Evolutionary conservation across 2,113 vertebrate species (phyloP).

Genomic region (Stigmatopora argus): DNA sequence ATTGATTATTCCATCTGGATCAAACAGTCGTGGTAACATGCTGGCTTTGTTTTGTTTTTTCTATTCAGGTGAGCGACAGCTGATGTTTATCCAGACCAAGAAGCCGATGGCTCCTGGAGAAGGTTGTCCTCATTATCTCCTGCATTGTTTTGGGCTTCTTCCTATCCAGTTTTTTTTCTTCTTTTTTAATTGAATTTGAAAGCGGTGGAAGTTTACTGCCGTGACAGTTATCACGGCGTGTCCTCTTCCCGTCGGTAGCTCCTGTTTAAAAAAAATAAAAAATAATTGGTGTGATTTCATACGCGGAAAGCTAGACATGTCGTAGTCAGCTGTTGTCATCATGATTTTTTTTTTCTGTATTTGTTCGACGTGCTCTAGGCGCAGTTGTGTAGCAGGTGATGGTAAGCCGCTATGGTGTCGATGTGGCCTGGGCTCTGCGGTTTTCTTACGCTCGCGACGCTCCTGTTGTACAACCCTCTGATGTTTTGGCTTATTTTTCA

Average conservation of each 20-base stretch:
- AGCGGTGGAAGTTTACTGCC: not conserved
- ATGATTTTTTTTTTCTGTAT: slow-evolving; percentile 71
- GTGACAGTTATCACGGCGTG: not conserved
- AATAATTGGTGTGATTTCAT: not conserved
- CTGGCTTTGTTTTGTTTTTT: not conserved
- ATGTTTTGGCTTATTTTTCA: not conserved
- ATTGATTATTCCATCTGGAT: not conserved
- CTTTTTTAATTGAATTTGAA: not conserved
- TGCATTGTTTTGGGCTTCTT: not conserved
- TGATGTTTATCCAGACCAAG: not conserved
- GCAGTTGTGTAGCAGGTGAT: slow-evolving; percentile 99
- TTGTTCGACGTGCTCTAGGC: slow-evolving; percentile 99
- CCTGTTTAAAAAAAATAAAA: not conserved
- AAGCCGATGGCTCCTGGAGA: not conserved
- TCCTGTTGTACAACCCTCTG: not conserved
- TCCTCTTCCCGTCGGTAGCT: not conserved
- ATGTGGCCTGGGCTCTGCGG: not conserved
- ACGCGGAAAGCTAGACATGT: slow-evolving; percentile 10
- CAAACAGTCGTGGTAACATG: not conserved
- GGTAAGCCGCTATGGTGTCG: slow-evolving; percentile 3
- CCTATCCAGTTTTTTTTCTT: not conserved
- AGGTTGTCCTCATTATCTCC: not conserved
- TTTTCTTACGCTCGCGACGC: slow-evolving; percentile 1
- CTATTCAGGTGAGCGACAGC: not conserved
- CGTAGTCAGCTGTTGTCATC: slow-evolving; percentile 33